These are phyloP conservation scores for Coluber constrictor DNA, from an alignment of 2,797 vertebrate species.

Conservation along the genomic window DNA sequence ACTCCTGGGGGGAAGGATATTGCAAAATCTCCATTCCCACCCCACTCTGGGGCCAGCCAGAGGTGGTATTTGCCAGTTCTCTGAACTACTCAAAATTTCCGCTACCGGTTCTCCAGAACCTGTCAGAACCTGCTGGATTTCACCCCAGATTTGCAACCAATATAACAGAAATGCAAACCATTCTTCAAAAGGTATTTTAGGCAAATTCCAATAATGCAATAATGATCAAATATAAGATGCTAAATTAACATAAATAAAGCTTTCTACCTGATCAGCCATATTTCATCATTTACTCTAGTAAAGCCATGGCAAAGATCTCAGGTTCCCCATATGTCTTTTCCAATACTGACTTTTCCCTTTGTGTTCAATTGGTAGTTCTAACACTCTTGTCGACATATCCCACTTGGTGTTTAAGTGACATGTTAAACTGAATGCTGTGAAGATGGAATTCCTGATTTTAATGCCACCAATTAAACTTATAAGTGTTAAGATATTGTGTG, in stretches of 20 bases:
- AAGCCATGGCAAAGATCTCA: background rate
- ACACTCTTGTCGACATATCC: constrained; percentile 7
- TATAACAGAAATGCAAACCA: background rate
- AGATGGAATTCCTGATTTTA: background rate
- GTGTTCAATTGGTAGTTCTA: background rate
- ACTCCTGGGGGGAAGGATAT: too few relatives aligned
- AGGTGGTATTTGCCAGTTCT: too few relatives aligned
- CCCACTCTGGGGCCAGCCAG: too few relatives aligned
- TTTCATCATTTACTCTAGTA: background rate
- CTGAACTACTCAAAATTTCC: too few relatives aligned
- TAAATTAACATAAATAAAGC: background rate
- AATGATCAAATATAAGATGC: background rate
- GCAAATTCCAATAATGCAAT: background rate
- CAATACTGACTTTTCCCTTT: constrained; percentile 11
- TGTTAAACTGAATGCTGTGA: constrained; percentile 11
- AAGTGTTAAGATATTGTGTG: background rate
- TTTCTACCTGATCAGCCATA: constrained; percentile 1
- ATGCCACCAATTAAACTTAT: background rate
- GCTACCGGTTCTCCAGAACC: too few relatives aligned
- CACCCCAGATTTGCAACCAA: background rate
- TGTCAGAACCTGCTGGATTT: too few relatives aligned
- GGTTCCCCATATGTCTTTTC: background rate
- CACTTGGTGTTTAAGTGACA: constrained; percentile 18
- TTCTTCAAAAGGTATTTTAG: background rate
- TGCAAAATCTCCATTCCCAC: too few relatives aligned